These are phyloP conservation scores for Dexiosoma caninum DNA, from an alignment of 2,888 invertebrate species.

Conservation along the genomic window DNA sequence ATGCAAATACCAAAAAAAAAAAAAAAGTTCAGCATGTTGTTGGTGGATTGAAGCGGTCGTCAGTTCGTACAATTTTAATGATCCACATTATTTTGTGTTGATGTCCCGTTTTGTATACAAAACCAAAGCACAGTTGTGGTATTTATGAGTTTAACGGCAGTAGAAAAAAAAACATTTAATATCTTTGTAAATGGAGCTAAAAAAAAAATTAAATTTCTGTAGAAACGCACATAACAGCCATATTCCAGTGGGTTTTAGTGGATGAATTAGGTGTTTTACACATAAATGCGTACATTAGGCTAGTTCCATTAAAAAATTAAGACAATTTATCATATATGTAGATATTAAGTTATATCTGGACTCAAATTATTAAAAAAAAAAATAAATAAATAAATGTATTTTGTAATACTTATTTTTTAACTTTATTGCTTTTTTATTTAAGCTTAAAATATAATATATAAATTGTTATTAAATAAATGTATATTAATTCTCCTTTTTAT, in stretches of 20 bases:
- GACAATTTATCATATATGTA: too few relatives aligned
- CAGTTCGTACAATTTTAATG: slow-evolving; percentile 38
- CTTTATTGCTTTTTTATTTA: too few relatives aligned
- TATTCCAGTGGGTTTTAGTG: not conserved
- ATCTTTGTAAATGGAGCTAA: slow-evolving; percentile 66
- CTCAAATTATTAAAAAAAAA: too few relatives aligned
- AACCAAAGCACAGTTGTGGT: slow-evolving; percentile 50
- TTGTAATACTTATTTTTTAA: too few relatives aligned
- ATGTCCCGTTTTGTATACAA: slow-evolving; percentile 42
- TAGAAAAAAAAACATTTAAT: slow-evolving; percentile 62
- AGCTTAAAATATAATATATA: too few relatives aligned
- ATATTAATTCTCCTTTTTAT: too few relatives aligned
- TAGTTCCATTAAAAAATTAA: not conserved
- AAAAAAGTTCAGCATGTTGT: not conserved
- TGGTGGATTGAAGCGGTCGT: not conserved
- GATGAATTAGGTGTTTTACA: slow-evolving; percentile 16
- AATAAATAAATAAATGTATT: too few relatives aligned
- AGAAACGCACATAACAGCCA: not conserved
- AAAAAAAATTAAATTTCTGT: slow-evolving; percentile 16
- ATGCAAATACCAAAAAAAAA: slow-evolving; percentile 60
- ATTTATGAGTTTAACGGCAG: slow-evolving; percentile 37
- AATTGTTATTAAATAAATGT: too few relatives aligned
- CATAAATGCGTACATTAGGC: not conserved
- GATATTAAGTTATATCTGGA: too few relatives aligned
- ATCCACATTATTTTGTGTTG: slow-evolving; percentile 44